Percentiles rank a stretch among this genome's conserved stretches.
These are phyloP conservation scores for Anisognathus igniventris DNA, from an alignment of 2,797 vertebrate species.

Conservation along the genomic window DNA sequence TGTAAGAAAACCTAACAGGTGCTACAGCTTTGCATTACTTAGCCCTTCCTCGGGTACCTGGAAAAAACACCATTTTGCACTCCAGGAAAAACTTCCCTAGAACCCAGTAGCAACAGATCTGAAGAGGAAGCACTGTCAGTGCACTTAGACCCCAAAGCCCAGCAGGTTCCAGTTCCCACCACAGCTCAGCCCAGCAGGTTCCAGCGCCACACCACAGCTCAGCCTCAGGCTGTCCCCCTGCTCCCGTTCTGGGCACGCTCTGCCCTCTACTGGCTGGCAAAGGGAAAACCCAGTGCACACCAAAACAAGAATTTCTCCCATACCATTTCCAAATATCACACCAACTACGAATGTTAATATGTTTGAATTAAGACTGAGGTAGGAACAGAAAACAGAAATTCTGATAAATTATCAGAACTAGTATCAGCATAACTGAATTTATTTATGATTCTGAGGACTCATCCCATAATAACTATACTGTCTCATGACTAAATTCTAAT, in stretches of 20 bases:
- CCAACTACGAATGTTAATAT: neutral
- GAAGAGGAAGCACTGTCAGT: neutral
- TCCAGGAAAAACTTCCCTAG: no score
- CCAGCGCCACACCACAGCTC: neutral
- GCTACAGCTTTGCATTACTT: no score
- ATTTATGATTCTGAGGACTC: neutral
- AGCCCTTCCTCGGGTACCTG: no score
- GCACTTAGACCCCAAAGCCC: neutral
- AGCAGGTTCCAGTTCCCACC: neutral
- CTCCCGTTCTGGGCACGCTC: neutral
- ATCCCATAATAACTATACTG: neutral
- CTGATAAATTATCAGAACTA: neutral
- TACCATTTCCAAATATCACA: neutral
- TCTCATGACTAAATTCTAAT: neutral
- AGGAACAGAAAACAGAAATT: neutral
- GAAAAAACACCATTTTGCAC: no score
- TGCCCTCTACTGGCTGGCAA: neutral
- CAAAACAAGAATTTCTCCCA: neutral
- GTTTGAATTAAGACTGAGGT: neutral
- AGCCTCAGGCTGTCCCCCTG: fast-evolving
- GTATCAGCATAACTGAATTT: neutral
- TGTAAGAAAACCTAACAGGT: neutral
- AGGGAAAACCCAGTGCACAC: neutral
- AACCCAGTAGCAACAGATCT: no score
- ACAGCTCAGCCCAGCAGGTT: neutral